Evolutionary conservation across 92 coral and sea anemone genomes (phyloP).

Genomic region (Chrysogorgia sp.): DNA sequence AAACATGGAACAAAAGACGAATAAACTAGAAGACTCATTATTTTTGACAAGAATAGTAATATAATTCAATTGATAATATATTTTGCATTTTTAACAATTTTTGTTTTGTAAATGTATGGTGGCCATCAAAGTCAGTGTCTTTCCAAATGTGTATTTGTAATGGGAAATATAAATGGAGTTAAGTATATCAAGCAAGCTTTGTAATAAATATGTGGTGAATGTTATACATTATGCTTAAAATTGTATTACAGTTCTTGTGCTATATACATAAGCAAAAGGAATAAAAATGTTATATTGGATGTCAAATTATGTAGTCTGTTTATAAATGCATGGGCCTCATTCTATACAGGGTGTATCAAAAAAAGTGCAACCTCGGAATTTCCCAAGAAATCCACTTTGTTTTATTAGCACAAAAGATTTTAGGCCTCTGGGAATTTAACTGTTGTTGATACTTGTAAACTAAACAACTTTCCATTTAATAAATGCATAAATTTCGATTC

Average conservation of each 20-base stretch:
- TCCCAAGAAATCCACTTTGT: no score
- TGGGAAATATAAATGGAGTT: no score
- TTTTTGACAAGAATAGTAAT: constrained; percentile 22
- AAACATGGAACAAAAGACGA: constrained; percentile 98
- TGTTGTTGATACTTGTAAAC: no score
- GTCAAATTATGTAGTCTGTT: no score
- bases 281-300: no score
- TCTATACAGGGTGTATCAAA: no score
- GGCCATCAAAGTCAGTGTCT: not conserved
- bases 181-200: not conserved
- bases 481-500: no score
- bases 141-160: not conserved
- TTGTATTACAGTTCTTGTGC: not conserved
- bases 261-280: not conserved
- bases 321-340: no score
- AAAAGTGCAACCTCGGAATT: no score
- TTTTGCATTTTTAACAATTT: not conserved
- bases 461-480: no score
- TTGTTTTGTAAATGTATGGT: not conserved
- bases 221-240: not conserved
- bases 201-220: not conserved
- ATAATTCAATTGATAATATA: constrained; percentile 41
- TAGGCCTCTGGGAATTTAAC: no score
- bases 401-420: no score
- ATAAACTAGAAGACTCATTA: not conserved